These are phyloP conservation scores for Callionymus lyra DNA, from an alignment of 2,113 vertebrate species.

Conservation along the genomic window DNA sequence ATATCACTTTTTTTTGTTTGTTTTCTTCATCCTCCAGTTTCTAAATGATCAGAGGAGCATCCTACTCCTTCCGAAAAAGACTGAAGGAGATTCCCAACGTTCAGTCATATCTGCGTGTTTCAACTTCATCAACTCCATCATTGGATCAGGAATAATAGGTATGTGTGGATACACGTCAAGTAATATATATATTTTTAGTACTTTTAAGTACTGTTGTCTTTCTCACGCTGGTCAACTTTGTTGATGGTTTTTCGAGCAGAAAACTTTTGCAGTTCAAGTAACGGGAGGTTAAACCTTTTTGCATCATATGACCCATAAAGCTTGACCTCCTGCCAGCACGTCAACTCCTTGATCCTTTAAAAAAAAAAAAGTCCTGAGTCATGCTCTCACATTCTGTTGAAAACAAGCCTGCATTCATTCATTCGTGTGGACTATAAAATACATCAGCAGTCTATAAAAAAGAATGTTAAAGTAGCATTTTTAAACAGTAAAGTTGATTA, in stretches of 20 bases:
- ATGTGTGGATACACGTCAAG: conserved; percentile 51
- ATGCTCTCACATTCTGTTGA: neutral
- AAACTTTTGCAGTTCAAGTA: too few species aligned
- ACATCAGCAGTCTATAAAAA: too few species aligned
- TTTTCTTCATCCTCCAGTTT: conserved; percentile 20
- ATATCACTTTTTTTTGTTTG: neutral
- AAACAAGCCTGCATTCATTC: too few species aligned
- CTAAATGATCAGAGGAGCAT: conserved; percentile 57
- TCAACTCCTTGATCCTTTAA: conserved; percentile 27
- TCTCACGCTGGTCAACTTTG: too few species aligned
- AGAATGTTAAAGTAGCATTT: too few species aligned
- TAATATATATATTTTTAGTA: too few species aligned
- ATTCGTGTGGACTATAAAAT: too few species aligned
- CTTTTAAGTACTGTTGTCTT: too few species aligned
- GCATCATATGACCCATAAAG: conserved; percentile 55
- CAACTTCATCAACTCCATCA: conserved; percentile 92
- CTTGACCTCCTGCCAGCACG: conserved; percentile 11
- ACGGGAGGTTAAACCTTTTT: conserved; percentile 10
- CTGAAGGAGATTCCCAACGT: conserved; percentile 42
- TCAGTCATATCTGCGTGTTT: conserved; percentile 74
- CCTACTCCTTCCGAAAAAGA: conserved; percentile 57
- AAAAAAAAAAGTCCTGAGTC: neutral
- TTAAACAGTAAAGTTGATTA: too few species aligned
- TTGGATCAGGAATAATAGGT: conserved; percentile 91
- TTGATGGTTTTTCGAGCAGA: too few species aligned